phyloP scores from a whole-genome alignment of 1,140 invertebrate genomes.

The Bemisia tabaci region DNA sequence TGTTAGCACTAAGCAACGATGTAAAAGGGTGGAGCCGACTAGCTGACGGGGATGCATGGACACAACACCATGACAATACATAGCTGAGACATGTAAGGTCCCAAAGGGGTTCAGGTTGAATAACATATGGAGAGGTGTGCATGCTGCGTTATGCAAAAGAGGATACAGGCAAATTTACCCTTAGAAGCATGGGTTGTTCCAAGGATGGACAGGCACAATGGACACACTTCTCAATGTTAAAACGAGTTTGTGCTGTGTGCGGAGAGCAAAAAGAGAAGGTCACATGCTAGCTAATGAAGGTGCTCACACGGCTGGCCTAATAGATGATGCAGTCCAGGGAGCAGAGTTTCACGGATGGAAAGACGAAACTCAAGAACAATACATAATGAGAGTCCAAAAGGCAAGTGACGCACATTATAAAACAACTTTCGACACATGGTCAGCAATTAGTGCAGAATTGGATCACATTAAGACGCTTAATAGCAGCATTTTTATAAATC shows the following conservation, averaged over 20 bases:
- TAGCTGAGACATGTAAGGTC: background rate
- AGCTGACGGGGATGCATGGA: background rate
- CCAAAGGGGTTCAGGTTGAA: background rate
- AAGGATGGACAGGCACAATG: background rate
- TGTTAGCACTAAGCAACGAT: background rate
- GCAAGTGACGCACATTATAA: background rate
- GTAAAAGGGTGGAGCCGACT: background rate
- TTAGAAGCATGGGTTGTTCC: background rate
- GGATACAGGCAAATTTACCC: background rate
- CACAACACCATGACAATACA: background rate
- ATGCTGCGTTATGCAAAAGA: background rate
- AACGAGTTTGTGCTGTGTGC: background rate
- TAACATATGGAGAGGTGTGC: background rate
- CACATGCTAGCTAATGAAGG: background rate
- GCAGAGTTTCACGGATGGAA: background rate
- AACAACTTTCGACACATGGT: background rate
- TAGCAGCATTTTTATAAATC: background rate
- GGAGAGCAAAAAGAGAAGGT: background rate
- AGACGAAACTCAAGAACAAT: background rate
- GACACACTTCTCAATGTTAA: background rate
- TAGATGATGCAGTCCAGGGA: background rate
- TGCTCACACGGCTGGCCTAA: background rate
- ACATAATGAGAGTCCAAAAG: background rate
- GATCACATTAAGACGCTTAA: background rate
- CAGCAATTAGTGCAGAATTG: background rate